Conservation (phyloP, 2,797 vertebrate genomes). For the Gambelia wislizenii region DNA sequence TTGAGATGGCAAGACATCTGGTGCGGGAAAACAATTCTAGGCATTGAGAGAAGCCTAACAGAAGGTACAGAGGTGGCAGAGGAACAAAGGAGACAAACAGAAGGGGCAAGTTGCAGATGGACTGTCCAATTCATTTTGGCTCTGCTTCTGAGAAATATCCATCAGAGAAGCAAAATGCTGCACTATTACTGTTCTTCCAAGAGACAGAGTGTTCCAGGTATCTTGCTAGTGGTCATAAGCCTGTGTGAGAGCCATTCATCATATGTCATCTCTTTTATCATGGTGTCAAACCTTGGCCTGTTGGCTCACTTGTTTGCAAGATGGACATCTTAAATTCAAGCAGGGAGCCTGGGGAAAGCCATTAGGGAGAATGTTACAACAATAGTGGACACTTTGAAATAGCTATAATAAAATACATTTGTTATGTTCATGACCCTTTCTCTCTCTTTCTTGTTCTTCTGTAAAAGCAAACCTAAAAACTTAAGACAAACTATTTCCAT, state of each 20-base stretch:
- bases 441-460: neutral
- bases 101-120: neutral
- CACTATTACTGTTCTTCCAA: constrained; percentile 41
- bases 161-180: constrained; percentile 40
- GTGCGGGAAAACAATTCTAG: neutral
- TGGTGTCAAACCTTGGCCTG: neutral
- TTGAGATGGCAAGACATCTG: neutral
- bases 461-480: neutral
- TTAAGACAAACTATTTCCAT: neutral
- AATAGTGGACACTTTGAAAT: neutral
- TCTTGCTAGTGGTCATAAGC: constrained; percentile 42
- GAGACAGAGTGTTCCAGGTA: constrained; percentile 30
- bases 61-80: neutral
- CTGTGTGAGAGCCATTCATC: constrained; percentile 38
- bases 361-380: neutral
- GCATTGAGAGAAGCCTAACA: neutral
- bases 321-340: neutral
- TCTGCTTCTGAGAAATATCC: constrained; percentile 25
- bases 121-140: constrained; percentile 4
- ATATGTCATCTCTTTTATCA: neutral
- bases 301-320: neutral
- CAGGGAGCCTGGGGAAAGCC: neutral
- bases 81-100: neutral
- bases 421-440: neutral
- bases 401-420: constrained; percentile 14